Base-by-base conservation (phyloP, 2,113 vertebrate genomes). In the Procavia capensis region DNA sequence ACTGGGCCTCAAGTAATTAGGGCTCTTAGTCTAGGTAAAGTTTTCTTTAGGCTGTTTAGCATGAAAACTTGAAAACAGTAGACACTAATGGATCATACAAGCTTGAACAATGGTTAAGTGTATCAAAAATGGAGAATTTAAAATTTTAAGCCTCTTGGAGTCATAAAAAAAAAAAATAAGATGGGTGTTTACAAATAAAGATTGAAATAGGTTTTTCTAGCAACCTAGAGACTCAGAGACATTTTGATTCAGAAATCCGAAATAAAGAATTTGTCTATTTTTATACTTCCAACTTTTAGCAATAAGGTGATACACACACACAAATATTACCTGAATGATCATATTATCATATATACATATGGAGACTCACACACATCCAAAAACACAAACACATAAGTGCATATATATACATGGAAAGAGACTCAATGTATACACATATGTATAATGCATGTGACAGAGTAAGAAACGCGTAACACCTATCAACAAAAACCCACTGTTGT, bases 241-340 rank as follows among this genome's bases (percentile, higher is more conserved):
- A 76, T 41, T 85, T 95, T 31, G 5, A 91, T n/a, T 85, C 85
- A 59, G 1, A 54, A 64, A n/a, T n/a, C n/a, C n/a, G n/a, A 93
- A 63, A 25, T 90, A 82, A 94, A 76, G 19, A 90, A 76, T 64
- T 78, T 90, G 22, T 64, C 72, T 27, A 79, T 54, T 75, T 74
- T 74, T 39, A 11, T 45, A 54, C 0, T 34, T 45, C 19, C 29
- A 86, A 36, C 9, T 82, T 81, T 76, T 8, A 76, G 47, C 3
- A 90, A 17, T 57, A 87, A 85, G 14, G 64, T 64, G 43, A 88
- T 66, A 66, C 63, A 64, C 2, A 64, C 31, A 64, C 13, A 39
- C 47, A 47, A 47, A 47, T 47, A 54, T 54, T 54, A 16, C 50
- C 7, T 54, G 50, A 54, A 54, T 54, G 50, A 54, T n/a, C n/a